phyloP scores from a whole-genome alignment of 2,113 vertebrate species.

The Corythaixoides concolor region DNA sequence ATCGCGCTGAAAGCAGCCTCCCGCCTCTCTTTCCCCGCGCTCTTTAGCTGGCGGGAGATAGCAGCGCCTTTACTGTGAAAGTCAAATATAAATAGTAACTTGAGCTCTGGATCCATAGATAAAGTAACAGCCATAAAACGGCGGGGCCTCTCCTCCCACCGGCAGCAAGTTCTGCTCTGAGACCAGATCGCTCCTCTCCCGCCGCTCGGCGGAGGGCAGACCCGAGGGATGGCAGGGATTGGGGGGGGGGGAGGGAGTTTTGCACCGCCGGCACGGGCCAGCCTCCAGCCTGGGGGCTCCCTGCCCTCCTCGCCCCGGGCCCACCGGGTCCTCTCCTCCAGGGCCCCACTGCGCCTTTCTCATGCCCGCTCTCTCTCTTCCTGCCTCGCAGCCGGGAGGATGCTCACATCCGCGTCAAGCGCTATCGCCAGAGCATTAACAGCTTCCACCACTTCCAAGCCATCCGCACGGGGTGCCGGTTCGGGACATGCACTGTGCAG shows the following conservation, averaged over 20 bases:
- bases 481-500: constrained; percentile 90
- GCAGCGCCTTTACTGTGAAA: neutral
- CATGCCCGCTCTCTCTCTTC: neutral
- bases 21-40: neutral
- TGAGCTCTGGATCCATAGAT: neutral
- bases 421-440: constrained; percentile 82
- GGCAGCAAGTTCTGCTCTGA: neutral
- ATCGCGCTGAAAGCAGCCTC: neutral
- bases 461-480: constrained; percentile 79
- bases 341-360: neutral
- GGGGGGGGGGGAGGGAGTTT: neutral
- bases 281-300: neutral
- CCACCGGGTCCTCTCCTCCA: neutral
- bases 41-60: constrained; percentile 4
- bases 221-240: neutral
- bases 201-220: neutral
- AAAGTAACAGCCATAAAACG: neutral
- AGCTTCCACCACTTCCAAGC: constrained; percentile 68
- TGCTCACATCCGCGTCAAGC: constrained; percentile 83
- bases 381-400: constrained; percentile 32
- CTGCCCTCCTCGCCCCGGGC: neutral
- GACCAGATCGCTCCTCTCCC: neutral
- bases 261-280: neutral
- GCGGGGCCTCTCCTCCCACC: neutral
- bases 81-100: constrained; percentile 49